Percentiles rank a stretch among this genome's conserved stretches.
Conservation (phyloP, 2,888 invertebrate genomes). For the Chironomus riparius region DNA sequence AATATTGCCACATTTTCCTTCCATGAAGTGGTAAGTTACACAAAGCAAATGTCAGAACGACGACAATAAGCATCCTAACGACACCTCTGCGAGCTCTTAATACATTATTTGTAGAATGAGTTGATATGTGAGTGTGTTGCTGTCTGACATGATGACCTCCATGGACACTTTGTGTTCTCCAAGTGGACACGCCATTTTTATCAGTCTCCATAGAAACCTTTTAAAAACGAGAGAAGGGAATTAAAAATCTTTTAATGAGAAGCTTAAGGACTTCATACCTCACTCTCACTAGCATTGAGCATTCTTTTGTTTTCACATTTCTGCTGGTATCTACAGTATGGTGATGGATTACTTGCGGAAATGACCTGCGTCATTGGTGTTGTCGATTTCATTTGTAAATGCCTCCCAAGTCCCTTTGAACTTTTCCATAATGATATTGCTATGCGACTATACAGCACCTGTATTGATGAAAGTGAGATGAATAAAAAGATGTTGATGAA, state of each 20-base stretch:
- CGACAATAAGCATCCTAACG: slow-evolving; percentile 79
- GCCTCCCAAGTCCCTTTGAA: slow-evolving; percentile 53
- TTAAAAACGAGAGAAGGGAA: not conserved
- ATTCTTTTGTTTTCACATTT: slow-evolving; percentile 41
- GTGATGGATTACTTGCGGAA: slow-evolving; percentile 33
- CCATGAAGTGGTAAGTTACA: slow-evolving; percentile 87
- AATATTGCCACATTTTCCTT: slow-evolving; percentile 79
- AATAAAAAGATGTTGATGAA: not conserved
- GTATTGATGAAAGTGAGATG: not conserved
- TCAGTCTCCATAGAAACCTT: slow-evolving; percentile 43
- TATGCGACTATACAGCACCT: slow-evolving; percentile 74
- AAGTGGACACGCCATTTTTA: slow-evolving; percentile 39
- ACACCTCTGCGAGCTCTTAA: slow-evolving; percentile 73
- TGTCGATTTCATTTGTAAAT: slow-evolving; percentile 39
- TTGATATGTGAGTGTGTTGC: slow-evolving; percentile 51
- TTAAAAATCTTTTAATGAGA: not conserved
- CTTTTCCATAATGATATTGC: slow-evolving; percentile 77
- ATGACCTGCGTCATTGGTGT: slow-evolving; percentile 34
- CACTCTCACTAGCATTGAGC: slow-evolving; percentile 42
- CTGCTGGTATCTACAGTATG: slow-evolving; percentile 40
- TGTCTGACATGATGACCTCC: slow-evolving; percentile 38
- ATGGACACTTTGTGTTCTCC: slow-evolving; percentile 37
- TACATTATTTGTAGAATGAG: slow-evolving; percentile 62
- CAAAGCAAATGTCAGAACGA: slow-evolving; percentile 78
- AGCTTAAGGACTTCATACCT: slow-evolving; percentile 34